These are phyloP conservation scores for Chitala chitala DNA, from an alignment of 2,113 vertebrate species.

Conservation along the genomic window DNA sequence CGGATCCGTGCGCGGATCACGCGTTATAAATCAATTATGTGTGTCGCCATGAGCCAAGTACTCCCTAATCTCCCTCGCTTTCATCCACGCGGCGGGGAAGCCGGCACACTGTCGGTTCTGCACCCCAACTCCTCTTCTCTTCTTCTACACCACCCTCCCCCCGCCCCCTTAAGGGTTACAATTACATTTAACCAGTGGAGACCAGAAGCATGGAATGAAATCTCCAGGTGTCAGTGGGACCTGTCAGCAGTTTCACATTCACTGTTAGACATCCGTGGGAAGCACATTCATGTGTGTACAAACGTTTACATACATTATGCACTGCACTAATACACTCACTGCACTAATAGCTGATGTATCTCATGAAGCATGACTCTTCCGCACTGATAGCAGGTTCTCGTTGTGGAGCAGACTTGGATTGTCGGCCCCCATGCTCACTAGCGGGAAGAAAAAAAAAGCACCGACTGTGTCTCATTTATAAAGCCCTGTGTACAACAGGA, in stretches of 20 bases:
- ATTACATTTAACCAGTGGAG: slow-evolving; percentile 35
- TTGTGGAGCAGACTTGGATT: no score
- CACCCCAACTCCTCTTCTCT: no score
- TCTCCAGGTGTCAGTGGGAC: not conserved
- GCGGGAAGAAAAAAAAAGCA: no score
- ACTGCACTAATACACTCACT: no score
- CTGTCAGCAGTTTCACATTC: not conserved
- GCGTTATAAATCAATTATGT: slow-evolving; percentile 40
- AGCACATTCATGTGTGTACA: not conserved
- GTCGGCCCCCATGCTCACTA: no score
- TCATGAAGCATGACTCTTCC: no score
- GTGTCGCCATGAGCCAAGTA: slow-evolving; percentile 23
- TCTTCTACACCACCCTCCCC: not conserved
- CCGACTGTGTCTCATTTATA: no score
- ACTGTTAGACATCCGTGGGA: not conserved
- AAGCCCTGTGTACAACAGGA: no score
- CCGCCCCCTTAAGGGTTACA: slow-evolving; percentile 24
- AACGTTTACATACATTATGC: no score
- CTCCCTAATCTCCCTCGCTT: slow-evolving; percentile 24
- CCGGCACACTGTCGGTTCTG: slow-evolving; percentile 12
- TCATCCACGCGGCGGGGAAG: slow-evolving; percentile 13
- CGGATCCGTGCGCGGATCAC: slow-evolving; percentile 24
- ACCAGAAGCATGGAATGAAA: not conserved
- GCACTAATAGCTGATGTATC: no score
- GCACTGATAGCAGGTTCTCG: no score